phyloP scores from a whole-genome alignment of 2,797 vertebrate genomes.

The Muscicapa comitata region DNA sequence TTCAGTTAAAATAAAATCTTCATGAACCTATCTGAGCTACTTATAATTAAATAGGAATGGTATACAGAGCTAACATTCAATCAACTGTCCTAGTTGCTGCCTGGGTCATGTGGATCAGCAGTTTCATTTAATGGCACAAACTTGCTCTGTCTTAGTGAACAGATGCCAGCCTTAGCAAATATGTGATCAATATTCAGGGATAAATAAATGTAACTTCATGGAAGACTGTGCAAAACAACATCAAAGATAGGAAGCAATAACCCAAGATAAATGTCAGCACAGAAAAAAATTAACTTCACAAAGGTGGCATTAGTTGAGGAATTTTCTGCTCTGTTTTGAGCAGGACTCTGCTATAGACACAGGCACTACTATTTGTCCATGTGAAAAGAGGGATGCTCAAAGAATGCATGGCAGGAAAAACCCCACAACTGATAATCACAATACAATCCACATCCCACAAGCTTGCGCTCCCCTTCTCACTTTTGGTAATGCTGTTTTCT shows the following conservation, averaged over 20 bases:
- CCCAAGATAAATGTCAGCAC: background rate
- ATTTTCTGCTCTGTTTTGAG: background rate
- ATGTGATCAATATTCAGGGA: background rate
- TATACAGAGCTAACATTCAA: background rate
- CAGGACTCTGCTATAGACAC: background rate
- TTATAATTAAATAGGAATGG: background rate
- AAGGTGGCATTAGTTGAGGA: background rate
- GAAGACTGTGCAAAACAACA: background rate
- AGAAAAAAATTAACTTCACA: background rate
- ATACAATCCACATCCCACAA: background rate
- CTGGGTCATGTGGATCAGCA: background rate
- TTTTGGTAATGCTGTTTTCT: rapidly evolving
- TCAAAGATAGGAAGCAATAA: background rate
- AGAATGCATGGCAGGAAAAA: background rate
- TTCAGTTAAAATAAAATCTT: background rate
- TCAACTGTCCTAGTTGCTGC: background rate
- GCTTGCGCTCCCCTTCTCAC: background rate
- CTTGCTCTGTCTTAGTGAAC: background rate
- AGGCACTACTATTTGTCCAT: background rate
- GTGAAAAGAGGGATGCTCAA: background rate
- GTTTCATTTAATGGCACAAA: background rate
- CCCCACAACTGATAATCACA: background rate
- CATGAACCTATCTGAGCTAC: background rate
- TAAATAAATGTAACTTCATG: background rate
- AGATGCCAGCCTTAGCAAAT: background rate